Percentiles rank a stretch among this genome's conserved stretches.
Conservation (phyloP, 2,113 vertebrate genomes). For the Vicugna pacos region DNA sequence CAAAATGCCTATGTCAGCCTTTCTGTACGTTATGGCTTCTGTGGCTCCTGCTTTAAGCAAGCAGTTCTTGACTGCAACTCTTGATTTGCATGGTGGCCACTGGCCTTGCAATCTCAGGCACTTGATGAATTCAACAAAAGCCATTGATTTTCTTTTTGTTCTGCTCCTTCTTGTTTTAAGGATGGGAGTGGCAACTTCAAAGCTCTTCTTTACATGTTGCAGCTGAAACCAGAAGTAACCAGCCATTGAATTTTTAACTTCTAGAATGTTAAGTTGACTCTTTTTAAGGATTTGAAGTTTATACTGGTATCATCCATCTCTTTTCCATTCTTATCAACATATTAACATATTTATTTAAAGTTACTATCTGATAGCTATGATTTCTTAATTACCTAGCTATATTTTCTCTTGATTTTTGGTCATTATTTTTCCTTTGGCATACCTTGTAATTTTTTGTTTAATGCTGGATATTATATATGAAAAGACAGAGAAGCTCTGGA, state of each 20-base stretch:
- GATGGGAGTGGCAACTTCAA: constrained; percentile 19
- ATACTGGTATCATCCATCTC: not conserved
- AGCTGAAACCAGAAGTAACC: not conserved
- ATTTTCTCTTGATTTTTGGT: not conserved
- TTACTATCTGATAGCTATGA: not conserved
- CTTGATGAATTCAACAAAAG: constrained; percentile 63
- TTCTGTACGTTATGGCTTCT: not conserved
- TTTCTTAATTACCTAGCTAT: not conserved
- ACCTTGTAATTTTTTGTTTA: not conserved
- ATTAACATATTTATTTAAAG: not conserved
- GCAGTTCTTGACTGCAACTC: not conserved
- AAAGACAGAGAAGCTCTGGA: not conserved
- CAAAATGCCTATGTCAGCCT: not conserved
- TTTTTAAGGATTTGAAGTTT: not conserved
- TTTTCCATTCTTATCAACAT: not conserved
- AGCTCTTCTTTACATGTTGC: not conserved
- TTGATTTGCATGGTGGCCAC: constrained; percentile 3
- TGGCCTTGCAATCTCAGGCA: constrained; percentile 53
- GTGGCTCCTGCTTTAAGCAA: not conserved
- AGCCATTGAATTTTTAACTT: constrained; percentile 10
- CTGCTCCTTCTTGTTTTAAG: constrained; percentile 57
- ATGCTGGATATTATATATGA: not conserved
- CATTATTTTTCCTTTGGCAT: not conserved
- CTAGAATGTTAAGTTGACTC: not conserved
- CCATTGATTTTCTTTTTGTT: constrained; percentile 67